Conservation (phyloP, 1,140 invertebrate species). For the Megalonaias nervosa region DNA sequence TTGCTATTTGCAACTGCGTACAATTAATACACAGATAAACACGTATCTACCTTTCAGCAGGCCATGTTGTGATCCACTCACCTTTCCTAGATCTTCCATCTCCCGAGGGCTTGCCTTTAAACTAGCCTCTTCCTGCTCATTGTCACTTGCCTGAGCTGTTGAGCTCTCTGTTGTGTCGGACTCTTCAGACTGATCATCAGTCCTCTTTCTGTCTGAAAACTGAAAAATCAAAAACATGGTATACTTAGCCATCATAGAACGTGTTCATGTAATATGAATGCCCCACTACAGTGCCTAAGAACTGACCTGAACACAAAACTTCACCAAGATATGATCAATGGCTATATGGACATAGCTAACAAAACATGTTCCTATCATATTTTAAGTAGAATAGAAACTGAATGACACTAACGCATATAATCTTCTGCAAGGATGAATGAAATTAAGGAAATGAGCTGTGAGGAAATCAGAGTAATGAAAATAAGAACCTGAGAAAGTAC, state of each 20-base stretch:
- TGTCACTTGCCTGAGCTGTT: slow-evolving; percentile 45
- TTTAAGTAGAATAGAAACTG: no score
- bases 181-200: slow-evolving; percentile 32
- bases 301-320: not conserved
- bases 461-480: no score
- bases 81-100: slow-evolving; percentile 65
- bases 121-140: slow-evolving; percentile 39
- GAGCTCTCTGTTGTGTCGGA: slow-evolving; percentile 42
- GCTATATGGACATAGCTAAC: not conserved
- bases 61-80: slow-evolving; percentile 16
- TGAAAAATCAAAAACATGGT: not conserved
- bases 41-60: not conserved
- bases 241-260: not conserved
- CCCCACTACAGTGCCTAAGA: not conserved
- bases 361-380: not conserved
- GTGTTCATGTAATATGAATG: not conserved
- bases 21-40: not conserved
- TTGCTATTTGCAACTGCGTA: not conserved
- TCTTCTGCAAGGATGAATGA: no score
- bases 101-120: slow-evolving; percentile 40
- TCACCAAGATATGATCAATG: no score
- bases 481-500: no score
- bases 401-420: no score
- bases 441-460: no score
- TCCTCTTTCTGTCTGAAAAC: slow-evolving; percentile 8